Evolutionary conservation across 2,888 invertebrate species (phyloP).

Genomic region (Artemia sp.): DNA sequence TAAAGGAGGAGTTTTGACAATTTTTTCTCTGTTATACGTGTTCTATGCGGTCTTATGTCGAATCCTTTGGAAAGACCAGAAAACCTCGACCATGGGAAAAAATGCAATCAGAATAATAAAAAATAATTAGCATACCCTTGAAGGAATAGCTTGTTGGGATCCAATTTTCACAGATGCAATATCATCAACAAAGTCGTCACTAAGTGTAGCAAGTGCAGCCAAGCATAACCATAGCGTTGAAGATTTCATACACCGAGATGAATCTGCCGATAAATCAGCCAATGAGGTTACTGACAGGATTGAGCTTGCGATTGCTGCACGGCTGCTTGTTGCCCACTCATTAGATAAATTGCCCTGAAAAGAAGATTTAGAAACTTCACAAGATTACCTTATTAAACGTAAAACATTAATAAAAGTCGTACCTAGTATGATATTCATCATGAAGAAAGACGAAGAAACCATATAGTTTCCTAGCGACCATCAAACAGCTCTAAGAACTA

Average conservation of each 20-base stretch:
- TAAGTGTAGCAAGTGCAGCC: slow-evolving; percentile 79
- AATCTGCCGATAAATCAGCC: slow-evolving; percentile 50
- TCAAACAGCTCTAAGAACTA: neutral
- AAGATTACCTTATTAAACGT: too few species aligned
- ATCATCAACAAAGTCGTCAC: slow-evolving; percentile 71
- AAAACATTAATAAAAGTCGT: too few species aligned
- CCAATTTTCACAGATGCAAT: slow-evolving; percentile 41
- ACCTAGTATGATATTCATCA: too few species aligned
- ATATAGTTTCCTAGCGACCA: too few species aligned
- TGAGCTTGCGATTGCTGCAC: slow-evolving; percentile 69
- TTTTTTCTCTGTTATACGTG: too few species aligned
- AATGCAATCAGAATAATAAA: too few species aligned
- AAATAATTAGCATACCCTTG: slow-evolving; percentile 31
- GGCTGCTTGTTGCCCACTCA: slow-evolving; percentile 69
- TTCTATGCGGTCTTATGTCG: too few species aligned
- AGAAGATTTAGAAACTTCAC: neutral
- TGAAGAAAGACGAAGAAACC: too few species aligned
- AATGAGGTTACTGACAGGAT: slow-evolving; percentile 65
- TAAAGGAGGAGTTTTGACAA: too few species aligned
- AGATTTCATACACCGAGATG: slow-evolving; percentile 58
- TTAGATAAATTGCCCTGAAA: slow-evolving; percentile 64
- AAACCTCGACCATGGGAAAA: too few species aligned
- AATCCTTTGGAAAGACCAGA: too few species aligned
- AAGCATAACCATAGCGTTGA: slow-evolving; percentile 80
- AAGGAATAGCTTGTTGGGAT: slow-evolving; percentile 9